These are phyloP conservation scores for Gastracanthus pulcherrimus DNA, from an alignment of 2,888 invertebrate genomes.

Conservation along the genomic window DNA sequence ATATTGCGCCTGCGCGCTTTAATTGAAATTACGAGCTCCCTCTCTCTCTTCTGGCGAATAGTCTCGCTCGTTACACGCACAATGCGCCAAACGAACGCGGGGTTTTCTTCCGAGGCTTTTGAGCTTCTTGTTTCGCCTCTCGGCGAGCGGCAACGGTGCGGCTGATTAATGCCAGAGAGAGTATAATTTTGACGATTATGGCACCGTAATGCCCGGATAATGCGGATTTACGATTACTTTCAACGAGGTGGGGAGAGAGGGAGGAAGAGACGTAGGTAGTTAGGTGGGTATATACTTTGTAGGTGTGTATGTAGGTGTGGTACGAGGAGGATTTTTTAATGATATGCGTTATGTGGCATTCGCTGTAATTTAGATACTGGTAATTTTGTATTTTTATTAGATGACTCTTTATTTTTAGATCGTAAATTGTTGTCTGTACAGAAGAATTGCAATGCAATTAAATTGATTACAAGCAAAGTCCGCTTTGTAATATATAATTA, in stretches of 20 bases:
- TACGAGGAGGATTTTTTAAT: background rate
- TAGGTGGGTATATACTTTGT: background rate
- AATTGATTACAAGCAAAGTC: too few species aligned
- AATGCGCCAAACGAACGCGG: too few species aligned
- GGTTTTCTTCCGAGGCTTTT: too few species aligned
- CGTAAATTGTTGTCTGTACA: too few species aligned
- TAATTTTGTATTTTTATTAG: too few species aligned
- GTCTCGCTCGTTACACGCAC: too few species aligned
- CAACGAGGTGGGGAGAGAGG: background rate
- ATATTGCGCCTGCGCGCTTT: background rate
- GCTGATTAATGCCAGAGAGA: background rate
- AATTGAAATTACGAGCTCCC: conserved; percentile 37
- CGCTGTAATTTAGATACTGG: too few species aligned
- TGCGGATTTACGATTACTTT: conserved; percentile 34
- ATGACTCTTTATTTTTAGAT: background rate
- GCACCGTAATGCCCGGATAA: conserved; percentile 4
- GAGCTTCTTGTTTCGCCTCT: background rate
- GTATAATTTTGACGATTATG: conserved; percentile 25
- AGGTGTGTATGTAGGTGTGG: background rate
- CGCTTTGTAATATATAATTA: too few species aligned
- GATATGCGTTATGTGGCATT: background rate
- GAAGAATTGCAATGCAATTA: too few species aligned
- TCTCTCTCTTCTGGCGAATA: too few species aligned
- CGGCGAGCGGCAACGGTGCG: too few species aligned
- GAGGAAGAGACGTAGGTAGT: background rate